Evolutionary conservation across 1,140 invertebrate species (phyloP).

Genomic region (Drosophila watanabei): DNA sequence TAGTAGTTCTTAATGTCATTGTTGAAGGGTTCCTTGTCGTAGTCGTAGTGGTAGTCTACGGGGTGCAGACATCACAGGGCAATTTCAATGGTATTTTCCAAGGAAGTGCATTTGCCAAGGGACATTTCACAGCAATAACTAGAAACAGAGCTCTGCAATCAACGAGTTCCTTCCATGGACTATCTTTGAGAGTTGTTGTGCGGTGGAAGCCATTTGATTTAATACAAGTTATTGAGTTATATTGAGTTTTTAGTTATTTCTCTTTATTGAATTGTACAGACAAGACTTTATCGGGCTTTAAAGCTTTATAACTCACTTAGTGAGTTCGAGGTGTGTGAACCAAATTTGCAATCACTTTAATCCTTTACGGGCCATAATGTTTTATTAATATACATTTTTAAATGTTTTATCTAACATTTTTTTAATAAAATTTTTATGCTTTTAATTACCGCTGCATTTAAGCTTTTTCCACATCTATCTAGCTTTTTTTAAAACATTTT

Average conservation of each 20-base stretch:
- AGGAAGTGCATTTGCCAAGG: slow-evolving; percentile 51
- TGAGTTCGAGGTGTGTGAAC: background rate
- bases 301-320: background rate
- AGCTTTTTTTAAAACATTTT: background rate
- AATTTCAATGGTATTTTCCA: slow-evolving; percentile 19
- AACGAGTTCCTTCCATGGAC: slow-evolving; percentile 4
- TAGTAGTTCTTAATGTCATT: slow-evolving; percentile 62
- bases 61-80: slow-evolving; percentile 16
- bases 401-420: slow-evolving; percentile 1
- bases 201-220: slow-evolving; percentile 1
- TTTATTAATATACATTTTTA: slow-evolving; percentile 1
- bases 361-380: background rate
- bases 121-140: slow-evolving; percentile 57
- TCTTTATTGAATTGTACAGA: background rate
- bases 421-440: background rate
- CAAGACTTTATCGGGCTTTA: background rate
- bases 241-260: background rate
- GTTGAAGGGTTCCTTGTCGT: slow-evolving; percentile 40
- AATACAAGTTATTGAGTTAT: background rate
- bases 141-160: slow-evolving; percentile 39
- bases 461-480: background rate
- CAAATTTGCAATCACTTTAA: background rate
- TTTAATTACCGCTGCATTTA: background rate
- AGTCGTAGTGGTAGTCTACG: slow-evolving; percentile 14
- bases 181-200: slow-evolving; percentile 1